Conservation (phyloP, 2,113 vertebrate genomes). For the Rhagologus leucostigma region DNA sequence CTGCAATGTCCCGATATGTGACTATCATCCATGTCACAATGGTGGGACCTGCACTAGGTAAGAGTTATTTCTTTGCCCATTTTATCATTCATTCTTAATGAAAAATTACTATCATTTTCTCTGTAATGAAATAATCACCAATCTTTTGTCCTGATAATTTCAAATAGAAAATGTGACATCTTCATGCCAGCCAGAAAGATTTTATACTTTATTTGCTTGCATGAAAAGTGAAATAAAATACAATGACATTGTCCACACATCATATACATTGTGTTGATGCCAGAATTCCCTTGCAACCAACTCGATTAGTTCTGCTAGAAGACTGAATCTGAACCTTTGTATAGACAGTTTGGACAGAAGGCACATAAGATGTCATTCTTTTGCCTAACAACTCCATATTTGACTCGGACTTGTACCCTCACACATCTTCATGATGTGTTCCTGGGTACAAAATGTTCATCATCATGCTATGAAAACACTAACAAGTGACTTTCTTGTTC, state of each 20-base stretch:
- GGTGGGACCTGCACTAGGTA: conserved; percentile 84
- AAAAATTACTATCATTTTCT: not conserved
- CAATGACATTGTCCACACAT: not conserved
- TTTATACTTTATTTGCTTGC: not conserved
- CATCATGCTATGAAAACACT: not conserved
- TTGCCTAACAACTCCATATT: not conserved
- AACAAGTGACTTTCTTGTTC: not conserved
- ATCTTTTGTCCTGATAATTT: not conserved
- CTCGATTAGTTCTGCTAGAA: not conserved
- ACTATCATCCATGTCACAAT: conserved; percentile 78
- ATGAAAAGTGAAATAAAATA: not conserved
- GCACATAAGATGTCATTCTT: not conserved
- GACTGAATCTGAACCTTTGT: not conserved
- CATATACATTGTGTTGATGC: not conserved
- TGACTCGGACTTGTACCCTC: not conserved
- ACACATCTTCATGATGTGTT: not conserved
- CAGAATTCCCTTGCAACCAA: not conserved
- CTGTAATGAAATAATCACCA: not conserved
- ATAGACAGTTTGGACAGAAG: not conserved
- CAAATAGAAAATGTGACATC: not conserved
- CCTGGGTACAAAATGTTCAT: not conserved
- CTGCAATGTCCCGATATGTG: conserved; percentile 76
- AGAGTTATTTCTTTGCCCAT: not conserved
- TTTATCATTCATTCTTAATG: not conserved
- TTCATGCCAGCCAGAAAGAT: not conserved